These are phyloP conservation scores for Platyura marginata DNA, from an alignment of 1,140 invertebrate species.

Conservation along the genomic window DNA sequence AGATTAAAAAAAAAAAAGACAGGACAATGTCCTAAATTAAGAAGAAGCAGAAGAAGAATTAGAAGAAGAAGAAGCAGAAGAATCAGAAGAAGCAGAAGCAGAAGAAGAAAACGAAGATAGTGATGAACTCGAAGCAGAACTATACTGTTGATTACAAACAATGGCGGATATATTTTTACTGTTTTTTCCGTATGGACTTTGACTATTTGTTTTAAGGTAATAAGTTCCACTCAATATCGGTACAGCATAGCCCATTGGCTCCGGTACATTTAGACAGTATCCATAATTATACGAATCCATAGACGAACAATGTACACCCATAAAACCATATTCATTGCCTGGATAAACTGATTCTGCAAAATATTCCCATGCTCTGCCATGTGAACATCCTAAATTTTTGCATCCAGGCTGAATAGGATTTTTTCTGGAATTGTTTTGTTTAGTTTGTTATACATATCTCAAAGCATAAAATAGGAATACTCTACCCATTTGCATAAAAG, in stretches of 20 bases:
- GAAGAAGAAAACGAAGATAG: no score
- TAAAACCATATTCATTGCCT: neutral
- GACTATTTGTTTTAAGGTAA: neutral
- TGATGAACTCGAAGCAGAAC: no score
- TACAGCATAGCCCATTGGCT: neutral
- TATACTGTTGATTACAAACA: no score
- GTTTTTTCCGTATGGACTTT: neutral
- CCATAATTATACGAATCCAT: neutral
- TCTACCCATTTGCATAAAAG: conserved; percentile 43
- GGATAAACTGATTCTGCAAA: neutral
- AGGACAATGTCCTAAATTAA: no score
- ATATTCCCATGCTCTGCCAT: neutral
- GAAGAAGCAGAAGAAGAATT: no score
- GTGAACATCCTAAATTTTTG: neutral
- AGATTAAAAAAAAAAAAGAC: no score
- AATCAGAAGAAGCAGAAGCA: no score
- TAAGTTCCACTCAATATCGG: neutral
- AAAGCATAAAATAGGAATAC: conserved; percentile 25
- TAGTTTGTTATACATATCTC: neutral
- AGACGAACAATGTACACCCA: neutral
- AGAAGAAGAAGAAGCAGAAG: no score
- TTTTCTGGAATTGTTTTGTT: neutral
- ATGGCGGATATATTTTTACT: no score
- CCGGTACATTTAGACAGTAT: neutral
- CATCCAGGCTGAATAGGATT: neutral